Percentiles rank a stretch among this genome's conserved stretches.
Evolutionary conservation across 2,888 invertebrate species (phyloP).

Genomic region (Brachypterus glaber): DNA sequence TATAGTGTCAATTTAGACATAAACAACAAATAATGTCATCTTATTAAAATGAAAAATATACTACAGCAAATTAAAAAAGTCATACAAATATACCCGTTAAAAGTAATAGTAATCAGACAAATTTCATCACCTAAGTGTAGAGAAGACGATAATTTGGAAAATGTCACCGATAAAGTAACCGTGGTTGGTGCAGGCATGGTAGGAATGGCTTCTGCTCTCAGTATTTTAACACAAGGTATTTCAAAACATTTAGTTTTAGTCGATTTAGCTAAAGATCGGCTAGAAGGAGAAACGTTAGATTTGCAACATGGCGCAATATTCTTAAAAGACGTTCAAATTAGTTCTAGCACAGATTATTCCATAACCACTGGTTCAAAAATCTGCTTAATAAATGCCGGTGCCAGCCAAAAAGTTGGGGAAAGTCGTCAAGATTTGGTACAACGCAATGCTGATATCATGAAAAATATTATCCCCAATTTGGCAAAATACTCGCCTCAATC

Average conservation of each 20-base stretch:
- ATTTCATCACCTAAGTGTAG: too few relatives aligned
- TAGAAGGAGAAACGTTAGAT: constrained; percentile 83
- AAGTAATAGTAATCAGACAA: too few relatives aligned
- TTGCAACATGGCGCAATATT: constrained; percentile 81
- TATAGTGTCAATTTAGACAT: too few relatives aligned
- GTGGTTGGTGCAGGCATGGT: constrained; percentile 83
- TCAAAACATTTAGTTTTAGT: constrained; percentile 72
- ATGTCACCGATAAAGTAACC: constrained; percentile 55
- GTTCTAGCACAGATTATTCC: constrained; percentile 64
- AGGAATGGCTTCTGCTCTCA: constrained; percentile 85
- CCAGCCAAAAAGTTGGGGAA: constrained; percentile 76
- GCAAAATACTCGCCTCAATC: constrained; percentile 72
- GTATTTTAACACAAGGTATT: constrained; percentile 68
- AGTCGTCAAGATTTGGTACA: constrained; percentile 71
- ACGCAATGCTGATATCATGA: constrained; percentile 75
- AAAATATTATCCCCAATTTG: constrained; percentile 66
- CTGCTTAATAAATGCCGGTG: constrained; percentile 80
- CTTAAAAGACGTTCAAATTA: constrained; percentile 66
- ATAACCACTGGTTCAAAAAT: constrained; percentile 65
- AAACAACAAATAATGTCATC: too few relatives aligned
- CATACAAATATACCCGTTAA: too few relatives aligned
- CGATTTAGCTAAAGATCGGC: constrained; percentile 72
- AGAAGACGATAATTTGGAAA: not conserved
- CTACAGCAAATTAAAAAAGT: too few relatives aligned
- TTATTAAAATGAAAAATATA: too few relatives aligned